These are phyloP conservation scores for Ptilodon capucinus DNA, from an alignment of 2,888 invertebrate species.

Conservation along the genomic window DNA sequence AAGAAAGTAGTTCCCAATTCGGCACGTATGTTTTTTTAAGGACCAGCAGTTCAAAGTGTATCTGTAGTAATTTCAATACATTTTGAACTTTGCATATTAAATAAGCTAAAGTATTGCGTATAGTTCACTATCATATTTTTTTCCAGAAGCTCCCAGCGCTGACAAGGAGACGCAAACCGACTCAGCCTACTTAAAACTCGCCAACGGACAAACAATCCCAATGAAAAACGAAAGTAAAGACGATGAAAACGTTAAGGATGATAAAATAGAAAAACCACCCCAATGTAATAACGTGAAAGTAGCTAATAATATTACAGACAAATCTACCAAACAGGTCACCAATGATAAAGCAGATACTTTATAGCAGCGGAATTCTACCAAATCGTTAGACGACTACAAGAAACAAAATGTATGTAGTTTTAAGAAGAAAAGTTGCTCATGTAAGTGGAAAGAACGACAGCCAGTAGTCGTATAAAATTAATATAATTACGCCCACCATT, in stretches of 20 bases:
- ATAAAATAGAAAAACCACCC: slow-evolving; percentile 29
- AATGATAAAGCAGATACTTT: slow-evolving; percentile 60
- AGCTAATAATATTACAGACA: slow-evolving; percentile 13
- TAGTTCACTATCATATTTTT: not conserved
- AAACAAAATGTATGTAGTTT: slow-evolving; percentile 52
- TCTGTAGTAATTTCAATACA: too few relatives aligned
- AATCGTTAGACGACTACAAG: slow-evolving; percentile 57
- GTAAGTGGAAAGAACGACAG: slow-evolving; percentile 66
- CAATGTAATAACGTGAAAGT: slow-evolving; percentile 41
- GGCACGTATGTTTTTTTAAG: too few relatives aligned
- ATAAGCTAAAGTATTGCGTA: too few relatives aligned
- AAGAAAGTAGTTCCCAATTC: too few relatives aligned
- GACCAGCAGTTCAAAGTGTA: too few relatives aligned
- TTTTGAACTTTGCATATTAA: too few relatives aligned
- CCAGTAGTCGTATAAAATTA: too few relatives aligned
- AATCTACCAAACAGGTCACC: slow-evolving; percentile 23
- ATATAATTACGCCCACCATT: too few relatives aligned
- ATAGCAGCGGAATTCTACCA: slow-evolving; percentile 72
- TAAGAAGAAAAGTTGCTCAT: slow-evolving; percentile 71
- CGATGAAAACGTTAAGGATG: slow-evolving; percentile 30
- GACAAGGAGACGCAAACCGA: slow-evolving; percentile 73
- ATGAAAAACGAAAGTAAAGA: slow-evolving; percentile 31
- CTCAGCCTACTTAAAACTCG: slow-evolving; percentile 56
- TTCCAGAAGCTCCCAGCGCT: slow-evolving; percentile 56
- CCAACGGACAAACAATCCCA: slow-evolving; percentile 59